Conservation (phyloP, 2,113 vertebrate species). For the Petromus typicus region DNA sequence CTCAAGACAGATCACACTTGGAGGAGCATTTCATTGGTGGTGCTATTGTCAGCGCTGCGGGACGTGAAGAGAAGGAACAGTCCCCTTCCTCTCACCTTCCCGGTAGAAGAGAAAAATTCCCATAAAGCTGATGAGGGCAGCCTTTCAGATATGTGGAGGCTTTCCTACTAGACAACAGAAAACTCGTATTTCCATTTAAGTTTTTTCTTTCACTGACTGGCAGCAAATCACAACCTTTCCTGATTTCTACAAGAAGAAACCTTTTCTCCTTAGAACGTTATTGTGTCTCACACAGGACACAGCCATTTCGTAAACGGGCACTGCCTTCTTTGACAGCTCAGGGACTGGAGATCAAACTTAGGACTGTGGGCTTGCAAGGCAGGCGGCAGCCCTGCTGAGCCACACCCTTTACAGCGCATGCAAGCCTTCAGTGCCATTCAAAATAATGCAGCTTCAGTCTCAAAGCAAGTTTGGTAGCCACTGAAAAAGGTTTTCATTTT, state of each 20-base stretch:
- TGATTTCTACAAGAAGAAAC: neutral
- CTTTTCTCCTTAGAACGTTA: neutral
- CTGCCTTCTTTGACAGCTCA: neutral
- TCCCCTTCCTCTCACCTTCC: neutral
- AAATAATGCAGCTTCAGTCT: neutral
- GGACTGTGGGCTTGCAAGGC: too few species aligned
- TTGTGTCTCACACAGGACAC: neutral
- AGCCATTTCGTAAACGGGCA: neutral
- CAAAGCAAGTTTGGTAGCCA: neutral
- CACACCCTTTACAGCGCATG: neutral
- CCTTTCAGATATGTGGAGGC: neutral
- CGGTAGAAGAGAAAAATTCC: neutral
- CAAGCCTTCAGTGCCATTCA: neutral
- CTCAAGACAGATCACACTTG: neutral
- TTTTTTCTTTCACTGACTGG: neutral
- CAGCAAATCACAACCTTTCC: neutral
- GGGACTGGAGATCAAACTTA: too few species aligned
- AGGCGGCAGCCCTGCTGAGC: too few species aligned
- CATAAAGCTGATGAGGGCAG: neutral
- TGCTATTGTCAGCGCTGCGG: neutral
- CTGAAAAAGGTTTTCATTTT: neutral
- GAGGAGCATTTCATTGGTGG: neutral
- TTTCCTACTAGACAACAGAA: neutral
- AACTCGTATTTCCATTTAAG: neutral
- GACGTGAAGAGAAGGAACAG: neutral